Evolutionary conservation across 2,113 vertebrate species (phyloP).

Genomic region (Blennius ocellaris): DNA sequence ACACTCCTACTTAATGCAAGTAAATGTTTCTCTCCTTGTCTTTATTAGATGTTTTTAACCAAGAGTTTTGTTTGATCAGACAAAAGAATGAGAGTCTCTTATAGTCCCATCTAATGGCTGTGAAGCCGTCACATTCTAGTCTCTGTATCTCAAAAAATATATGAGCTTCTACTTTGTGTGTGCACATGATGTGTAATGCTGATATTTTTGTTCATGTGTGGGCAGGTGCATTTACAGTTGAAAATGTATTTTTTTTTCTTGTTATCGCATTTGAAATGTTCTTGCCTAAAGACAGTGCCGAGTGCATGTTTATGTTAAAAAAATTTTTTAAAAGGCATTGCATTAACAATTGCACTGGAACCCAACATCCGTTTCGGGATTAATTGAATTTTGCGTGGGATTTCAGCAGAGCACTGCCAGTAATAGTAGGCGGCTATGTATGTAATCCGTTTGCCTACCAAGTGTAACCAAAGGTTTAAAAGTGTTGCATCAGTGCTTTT

Average conservation of each 20-base stretch:
- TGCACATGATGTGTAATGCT: neutral
- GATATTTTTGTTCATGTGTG: neutral
- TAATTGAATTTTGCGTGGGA: neutral
- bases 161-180: neutral
- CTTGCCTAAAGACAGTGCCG: slow-evolving; percentile 1
- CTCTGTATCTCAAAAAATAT: neutral
- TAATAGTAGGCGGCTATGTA: neutral
- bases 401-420: neutral
- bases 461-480: slow-evolving; percentile 14
- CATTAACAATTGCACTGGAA: neutral
- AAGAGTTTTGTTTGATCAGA: slow-evolving; percentile 26
- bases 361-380: neutral
- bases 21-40: slow-evolving; percentile 14
- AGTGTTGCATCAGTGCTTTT: slow-evolving; percentile 15
- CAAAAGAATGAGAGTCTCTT: neutral
- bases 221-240: neutral
- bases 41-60: neutral
- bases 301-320: neutral
- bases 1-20: slow-evolving; percentile 12
- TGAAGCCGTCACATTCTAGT: neutral
- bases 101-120: slow-evolving; percentile 3
- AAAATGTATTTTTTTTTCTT: neutral
- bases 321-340: neutral
- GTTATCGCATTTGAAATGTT: neutral
- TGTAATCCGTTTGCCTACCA: slow-evolving; percentile 4